Conservation (phyloP, 2,797 vertebrate species). For the Muscicapa comitata region DNA sequence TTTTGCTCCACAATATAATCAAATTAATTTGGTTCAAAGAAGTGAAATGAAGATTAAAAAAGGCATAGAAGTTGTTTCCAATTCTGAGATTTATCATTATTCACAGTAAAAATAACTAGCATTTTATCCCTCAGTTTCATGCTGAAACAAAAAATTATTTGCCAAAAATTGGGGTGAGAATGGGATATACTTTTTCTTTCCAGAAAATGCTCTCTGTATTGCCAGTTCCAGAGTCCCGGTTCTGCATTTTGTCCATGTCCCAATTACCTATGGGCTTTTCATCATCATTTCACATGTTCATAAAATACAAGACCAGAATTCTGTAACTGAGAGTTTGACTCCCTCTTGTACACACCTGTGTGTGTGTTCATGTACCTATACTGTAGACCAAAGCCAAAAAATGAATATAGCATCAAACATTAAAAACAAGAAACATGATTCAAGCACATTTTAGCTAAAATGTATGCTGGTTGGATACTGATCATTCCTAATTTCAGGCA, state of each 20-base stretch:
- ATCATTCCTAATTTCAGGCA: neutral
- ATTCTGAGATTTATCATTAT: neutral
- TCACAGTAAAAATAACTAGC: neutral
- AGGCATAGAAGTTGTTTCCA: neutral
- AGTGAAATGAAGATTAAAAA: neutral
- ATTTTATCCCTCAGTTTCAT: neutral
- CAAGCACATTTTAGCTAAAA: neutral
- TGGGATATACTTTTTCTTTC: neutral
- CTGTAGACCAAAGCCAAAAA: neutral
- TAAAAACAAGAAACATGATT: neutral
- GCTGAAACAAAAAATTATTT: neutral
- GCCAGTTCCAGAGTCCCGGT: neutral
- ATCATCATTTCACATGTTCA: neutral
- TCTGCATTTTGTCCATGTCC: neutral
- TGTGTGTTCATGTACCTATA: neutral
- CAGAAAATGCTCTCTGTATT: neutral
- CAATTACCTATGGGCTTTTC: neutral
- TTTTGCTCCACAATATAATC: neutral
- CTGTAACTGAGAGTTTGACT: neutral
- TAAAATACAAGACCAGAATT: neutral
- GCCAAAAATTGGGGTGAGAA: neutral
- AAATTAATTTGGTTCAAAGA: neutral
- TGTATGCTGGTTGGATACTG: neutral
- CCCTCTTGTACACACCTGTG: neutral
- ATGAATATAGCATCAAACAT: neutral